A percentile compares a stretch with the other conserved stretches of the same genome.
Evolutionary conservation across 2,797 vertebrate species (phyloP).

Genomic region (Sebastes vulpes): DNA sequence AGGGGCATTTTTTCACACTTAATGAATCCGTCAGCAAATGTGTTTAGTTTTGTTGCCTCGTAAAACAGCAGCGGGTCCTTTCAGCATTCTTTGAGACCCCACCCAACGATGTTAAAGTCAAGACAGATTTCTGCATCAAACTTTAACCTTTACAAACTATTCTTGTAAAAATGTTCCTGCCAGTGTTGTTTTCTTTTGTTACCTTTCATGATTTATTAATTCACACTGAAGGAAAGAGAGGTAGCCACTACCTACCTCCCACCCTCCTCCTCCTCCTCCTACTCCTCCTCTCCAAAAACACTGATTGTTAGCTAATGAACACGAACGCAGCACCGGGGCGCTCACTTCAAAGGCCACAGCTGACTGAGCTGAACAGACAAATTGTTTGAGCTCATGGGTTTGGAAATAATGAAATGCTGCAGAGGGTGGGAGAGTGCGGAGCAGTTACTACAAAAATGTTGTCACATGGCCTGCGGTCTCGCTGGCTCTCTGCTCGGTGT

Average conservation of each 20-base stretch:
- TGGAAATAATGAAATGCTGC: slow-evolving; percentile 83
- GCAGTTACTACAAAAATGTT: slow-evolving; percentile 82
- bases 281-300: slow-evolving; percentile 22
- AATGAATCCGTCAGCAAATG: slow-evolving; percentile 83
- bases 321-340: slow-evolving; percentile 64
- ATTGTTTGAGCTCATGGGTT: slow-evolving; percentile 84
- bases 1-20: slow-evolving; percentile 73
- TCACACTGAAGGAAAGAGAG: not conserved
- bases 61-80: slow-evolving; percentile 73
- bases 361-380: slow-evolving; percentile 82
- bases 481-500: slow-evolving; percentile 42
- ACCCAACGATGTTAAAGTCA: slow-evolving; percentile 42
- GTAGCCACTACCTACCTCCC: not conserved
- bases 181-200: not conserved
- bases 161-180: slow-evolving; percentile 29
- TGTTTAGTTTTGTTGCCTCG: slow-evolving; percentile 75
- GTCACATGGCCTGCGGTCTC: slow-evolving; percentile 71
- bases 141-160: slow-evolving; percentile 30
- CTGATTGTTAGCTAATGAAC: slow-evolving; percentile 79
- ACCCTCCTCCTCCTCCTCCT: not conserved
- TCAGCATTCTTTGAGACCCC: slow-evolving; percentile 63
- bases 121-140: slow-evolving; percentile 19
- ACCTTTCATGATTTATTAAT: slow-evolving; percentile 17
- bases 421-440: slow-evolving; percentile 72
- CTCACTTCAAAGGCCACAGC: slow-evolving; percentile 81